Percentiles rank a stretch among this genome's conserved stretches.
Conservation (phyloP, 2,888 invertebrate genomes). For the Polymixis flavicincta region DNA sequence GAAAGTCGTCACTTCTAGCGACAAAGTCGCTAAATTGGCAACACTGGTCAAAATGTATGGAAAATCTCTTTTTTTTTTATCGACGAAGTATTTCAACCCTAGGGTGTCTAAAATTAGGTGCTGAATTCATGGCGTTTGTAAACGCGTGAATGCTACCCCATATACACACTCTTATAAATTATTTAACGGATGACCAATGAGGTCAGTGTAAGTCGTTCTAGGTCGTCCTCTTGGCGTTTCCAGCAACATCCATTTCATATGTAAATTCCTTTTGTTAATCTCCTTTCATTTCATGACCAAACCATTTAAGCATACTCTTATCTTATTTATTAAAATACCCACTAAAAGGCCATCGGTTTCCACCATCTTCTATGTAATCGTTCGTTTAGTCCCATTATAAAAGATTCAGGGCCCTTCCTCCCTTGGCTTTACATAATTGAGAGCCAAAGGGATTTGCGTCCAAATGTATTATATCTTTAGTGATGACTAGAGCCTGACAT, state of each 20-base stretch:
- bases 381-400: constrained; percentile 54
- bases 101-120: no score
- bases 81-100: no score
- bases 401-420: constrained; percentile 51
- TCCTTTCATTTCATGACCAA: neutral
- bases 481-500: constrained; percentile 42
- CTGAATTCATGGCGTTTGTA: no score
- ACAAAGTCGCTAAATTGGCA: no score
- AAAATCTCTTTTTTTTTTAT: no score
- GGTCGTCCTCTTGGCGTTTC: neutral
- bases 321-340: constrained; percentile 24
- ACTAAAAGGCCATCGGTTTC: constrained; percentile 27
- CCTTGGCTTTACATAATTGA: constrained; percentile 60
- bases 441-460: constrained; percentile 57
- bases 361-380: constrained; percentile 37
- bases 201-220: neutral
- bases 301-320: constrained; percentile 6
- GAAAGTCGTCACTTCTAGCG: no score
- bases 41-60: no score
- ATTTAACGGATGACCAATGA: no score
- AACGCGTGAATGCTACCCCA: no score
- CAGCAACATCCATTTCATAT: constrained; percentile 1
- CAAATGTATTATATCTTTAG: constrained; percentile 49
- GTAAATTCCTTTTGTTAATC: constrained; percentile 12
- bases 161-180: neutral